These are phyloP conservation scores for Argyra leucocephala DNA, from an alignment of 2,888 invertebrate species.

Conservation along the genomic window DNA sequence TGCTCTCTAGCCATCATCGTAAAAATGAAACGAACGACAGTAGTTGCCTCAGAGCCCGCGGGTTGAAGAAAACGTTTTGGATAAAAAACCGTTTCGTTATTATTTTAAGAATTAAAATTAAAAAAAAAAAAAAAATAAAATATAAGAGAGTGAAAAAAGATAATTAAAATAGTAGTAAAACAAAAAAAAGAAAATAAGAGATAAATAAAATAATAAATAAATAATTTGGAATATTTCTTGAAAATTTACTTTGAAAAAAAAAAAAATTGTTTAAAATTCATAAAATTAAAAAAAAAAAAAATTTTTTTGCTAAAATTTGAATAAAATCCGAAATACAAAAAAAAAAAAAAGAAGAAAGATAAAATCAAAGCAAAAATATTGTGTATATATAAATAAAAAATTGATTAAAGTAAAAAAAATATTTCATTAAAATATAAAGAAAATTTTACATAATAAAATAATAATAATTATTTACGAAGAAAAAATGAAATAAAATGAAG, in stretches of 20 bases:
- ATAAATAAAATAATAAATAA: neutral
- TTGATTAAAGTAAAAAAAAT: neutral
- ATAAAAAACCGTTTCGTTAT: constrained; percentile 34
- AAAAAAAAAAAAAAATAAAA: constrained; percentile 18
- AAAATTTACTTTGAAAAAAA: neutral
- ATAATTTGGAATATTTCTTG: neutral
- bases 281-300: neutral
- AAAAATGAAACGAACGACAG: constrained; percentile 27
- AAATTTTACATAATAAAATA: constrained; percentile 5
- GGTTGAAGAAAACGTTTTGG: constrained; percentile 45
- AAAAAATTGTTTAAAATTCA: neutral
- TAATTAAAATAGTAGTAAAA: neutral
- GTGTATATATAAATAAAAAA: neutral
- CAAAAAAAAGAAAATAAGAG: too few species aligned
- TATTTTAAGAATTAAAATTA: constrained; percentile 2
- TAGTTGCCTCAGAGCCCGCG: constrained; percentile 47
- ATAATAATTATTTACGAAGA: neutral
- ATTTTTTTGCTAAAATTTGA: neutral
- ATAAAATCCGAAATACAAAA: neutral
- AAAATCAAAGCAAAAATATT: neutral
- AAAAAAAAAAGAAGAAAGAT: neutral
- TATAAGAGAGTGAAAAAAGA: neutral
- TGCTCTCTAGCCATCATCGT: neutral
- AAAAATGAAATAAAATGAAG: neutral
- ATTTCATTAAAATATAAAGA: neutral